A percentile compares a stretch with the other conserved stretches of the same genome.
Evolutionary conservation across 2,888 invertebrate genomes (phyloP).

Genomic region (Allophyes oxyacanthae): DNA sequence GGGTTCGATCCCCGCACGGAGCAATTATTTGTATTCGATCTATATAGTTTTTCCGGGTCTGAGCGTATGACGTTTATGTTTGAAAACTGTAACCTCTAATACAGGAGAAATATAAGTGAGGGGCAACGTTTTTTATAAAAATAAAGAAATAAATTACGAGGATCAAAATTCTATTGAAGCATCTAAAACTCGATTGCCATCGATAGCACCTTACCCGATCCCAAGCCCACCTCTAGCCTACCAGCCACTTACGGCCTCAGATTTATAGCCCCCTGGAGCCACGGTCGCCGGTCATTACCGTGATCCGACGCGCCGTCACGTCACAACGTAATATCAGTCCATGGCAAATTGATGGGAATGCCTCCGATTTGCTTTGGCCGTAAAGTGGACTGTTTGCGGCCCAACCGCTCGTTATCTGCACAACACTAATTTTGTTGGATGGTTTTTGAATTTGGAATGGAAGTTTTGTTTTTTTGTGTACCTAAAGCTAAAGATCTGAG

Average conservation of each 20-base stretch:
- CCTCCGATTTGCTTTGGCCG: constrained; percentile 59
- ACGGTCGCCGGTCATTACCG: constrained; percentile 62
- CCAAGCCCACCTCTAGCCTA: constrained; percentile 26
- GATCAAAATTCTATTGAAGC: background rate
- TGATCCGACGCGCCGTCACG: constrained; percentile 65
- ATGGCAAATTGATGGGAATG: constrained; percentile 52
- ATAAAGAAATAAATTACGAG: background rate
- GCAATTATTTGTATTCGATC: no score
- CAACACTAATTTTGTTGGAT: constrained; percentile 51
- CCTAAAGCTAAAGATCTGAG: no score
- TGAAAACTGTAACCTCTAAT: no score
- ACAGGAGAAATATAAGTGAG: no score
- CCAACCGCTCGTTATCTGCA: constrained; percentile 54
- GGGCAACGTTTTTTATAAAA: no score
- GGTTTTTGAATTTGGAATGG: constrained; percentile 37
- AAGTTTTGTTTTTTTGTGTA: constrained; percentile 11
- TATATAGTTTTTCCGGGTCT: no score
- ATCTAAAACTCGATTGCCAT: constrained; percentile 3
- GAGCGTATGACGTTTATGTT: no score
- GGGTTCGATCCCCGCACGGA: no score
- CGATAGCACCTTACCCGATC: constrained; percentile 15
- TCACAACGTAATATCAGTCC: constrained; percentile 64
- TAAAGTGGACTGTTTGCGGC: constrained; percentile 58
- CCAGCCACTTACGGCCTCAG: constrained; percentile 62
- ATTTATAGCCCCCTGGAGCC: constrained; percentile 65